Evolutionary conservation across 2,797 vertebrate species (phyloP).

Genomic region (Girardinus metallicus): DNA sequence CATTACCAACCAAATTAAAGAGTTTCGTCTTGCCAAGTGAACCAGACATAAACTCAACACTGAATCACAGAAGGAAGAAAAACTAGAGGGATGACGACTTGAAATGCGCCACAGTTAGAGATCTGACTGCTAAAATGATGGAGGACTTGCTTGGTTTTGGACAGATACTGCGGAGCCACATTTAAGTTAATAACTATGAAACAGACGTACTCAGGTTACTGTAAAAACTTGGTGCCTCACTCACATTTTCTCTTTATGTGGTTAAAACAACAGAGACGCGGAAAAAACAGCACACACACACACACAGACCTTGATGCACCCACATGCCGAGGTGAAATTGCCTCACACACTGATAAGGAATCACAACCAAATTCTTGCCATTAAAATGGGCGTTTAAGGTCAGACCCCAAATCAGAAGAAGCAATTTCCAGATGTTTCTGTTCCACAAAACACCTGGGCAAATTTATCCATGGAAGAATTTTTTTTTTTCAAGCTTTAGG

Average conservation of each 20-base stretch:
- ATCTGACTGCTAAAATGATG: background rate
- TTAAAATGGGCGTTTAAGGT: constrained; percentile 29
- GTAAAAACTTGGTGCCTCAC: background rate
- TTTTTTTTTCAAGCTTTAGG: background rate
- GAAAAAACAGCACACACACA: background rate
- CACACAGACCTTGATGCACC: constrained; percentile 52
- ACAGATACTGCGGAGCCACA: background rate
- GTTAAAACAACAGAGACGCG: background rate
- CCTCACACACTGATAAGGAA: constrained; percentile 47
- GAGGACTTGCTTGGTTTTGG: background rate
- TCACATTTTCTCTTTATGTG: constrained; percentile 1
- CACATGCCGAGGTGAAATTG: constrained; percentile 68
- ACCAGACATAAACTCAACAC: background rate
- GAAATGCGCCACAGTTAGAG: background rate
- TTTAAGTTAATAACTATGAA: background rate
- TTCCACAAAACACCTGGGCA: constrained; percentile 74
- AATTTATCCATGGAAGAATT: constrained; percentile 51
- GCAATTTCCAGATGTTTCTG: constrained; percentile 54
- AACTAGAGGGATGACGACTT: background rate
- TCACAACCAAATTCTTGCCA: constrained; percentile 16
- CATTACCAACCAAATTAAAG: background rate
- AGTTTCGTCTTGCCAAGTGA: background rate
- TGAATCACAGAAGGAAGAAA: background rate
- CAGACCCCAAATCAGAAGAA: constrained; percentile 59
- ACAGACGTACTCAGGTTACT: background rate